A percentile compares a stretch with the other conserved stretches of the same genome.
phyloP scores from a whole-genome alignment of 2,888 invertebrate genomes.

The Parnassius mnemosyne region DNA sequence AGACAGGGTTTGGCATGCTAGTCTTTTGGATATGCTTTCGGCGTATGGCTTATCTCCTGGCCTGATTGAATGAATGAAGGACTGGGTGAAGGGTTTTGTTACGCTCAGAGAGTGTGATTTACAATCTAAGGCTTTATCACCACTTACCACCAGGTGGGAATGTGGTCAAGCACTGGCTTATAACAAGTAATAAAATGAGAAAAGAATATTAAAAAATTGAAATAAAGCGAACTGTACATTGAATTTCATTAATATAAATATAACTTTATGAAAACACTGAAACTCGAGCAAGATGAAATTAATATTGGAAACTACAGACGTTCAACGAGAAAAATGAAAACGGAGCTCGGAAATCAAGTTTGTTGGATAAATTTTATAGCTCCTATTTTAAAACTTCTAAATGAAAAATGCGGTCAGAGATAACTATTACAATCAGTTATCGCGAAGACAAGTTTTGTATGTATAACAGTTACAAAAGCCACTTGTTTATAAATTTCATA shows the following conservation, averaged over 20 bases:
- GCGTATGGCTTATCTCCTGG: too few relatives aligned
- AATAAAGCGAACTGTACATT: too few relatives aligned
- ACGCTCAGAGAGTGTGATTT: too few relatives aligned
- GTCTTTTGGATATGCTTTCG: too few relatives aligned
- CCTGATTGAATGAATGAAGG: too few relatives aligned
- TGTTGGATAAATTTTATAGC: slow-evolving; percentile 20
- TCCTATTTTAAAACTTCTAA: slow-evolving; percentile 21
- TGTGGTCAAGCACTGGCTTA: too few relatives aligned
- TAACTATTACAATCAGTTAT: slow-evolving; percentile 3
- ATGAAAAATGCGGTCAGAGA: slow-evolving; percentile 21
- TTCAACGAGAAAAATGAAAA: slow-evolving; percentile 13
- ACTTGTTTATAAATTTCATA: not conserved
- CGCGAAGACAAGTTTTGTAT: not conserved
- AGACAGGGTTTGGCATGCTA: too few relatives aligned
- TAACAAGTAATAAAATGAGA: too few relatives aligned
- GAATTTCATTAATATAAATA: slow-evolving; percentile 1
- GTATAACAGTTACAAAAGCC: slow-evolving; percentile 6
- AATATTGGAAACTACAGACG: slow-evolving; percentile 15
- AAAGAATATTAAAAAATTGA: too few relatives aligned
- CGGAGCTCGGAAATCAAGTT: slow-evolving; percentile 17
- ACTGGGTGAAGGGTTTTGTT: too few relatives aligned
- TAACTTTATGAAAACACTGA: not conserved
- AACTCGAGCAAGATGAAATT: slow-evolving; percentile 2
- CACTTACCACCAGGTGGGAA: too few relatives aligned
- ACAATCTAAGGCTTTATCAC: too few relatives aligned